These are phyloP conservation scores for Ophion obscuratus DNA, from an alignment of 2,888 invertebrate genomes.

Conservation along the genomic window DNA sequence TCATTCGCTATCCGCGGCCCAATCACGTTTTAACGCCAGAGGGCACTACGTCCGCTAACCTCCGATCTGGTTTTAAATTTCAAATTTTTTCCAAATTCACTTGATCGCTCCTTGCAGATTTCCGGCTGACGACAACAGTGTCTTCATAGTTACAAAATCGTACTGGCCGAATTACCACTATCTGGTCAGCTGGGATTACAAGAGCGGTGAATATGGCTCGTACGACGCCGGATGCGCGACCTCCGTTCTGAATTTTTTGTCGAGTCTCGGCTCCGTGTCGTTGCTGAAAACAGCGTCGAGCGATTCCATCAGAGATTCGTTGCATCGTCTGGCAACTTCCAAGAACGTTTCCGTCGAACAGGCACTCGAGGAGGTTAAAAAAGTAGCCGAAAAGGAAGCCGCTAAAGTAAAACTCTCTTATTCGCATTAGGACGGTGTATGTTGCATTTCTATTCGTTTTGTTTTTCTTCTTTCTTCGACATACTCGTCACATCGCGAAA, in stretches of 20 bases:
- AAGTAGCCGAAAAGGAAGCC: slow-evolving; percentile 71
- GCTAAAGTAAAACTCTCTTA: slow-evolving; percentile 71
- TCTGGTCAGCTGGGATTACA: slow-evolving; percentile 91
- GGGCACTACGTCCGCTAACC: not conserved
- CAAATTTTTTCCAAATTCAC: not conserved
- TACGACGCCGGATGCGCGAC: slow-evolving; percentile 89
- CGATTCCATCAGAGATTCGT: slow-evolving; percentile 87
- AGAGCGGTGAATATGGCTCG: slow-evolving; percentile 92
- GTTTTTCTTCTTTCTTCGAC: not conserved
- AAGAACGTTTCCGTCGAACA: slow-evolving; percentile 76
- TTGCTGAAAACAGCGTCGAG: slow-evolving; percentile 88
- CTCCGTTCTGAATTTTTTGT: slow-evolving; percentile 89
- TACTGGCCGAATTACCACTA: slow-evolving; percentile 94
- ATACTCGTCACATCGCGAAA: slow-evolving; percentile 10
- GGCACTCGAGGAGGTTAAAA: slow-evolving; percentile 75
- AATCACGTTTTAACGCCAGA: no score
- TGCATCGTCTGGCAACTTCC: slow-evolving; percentile 85
- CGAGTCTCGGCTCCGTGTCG: slow-evolving; percentile 88
- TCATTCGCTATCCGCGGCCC: not conserved
- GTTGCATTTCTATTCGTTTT: not conserved
- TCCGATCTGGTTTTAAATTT: not conserved
- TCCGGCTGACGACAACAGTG: slow-evolving; percentile 89
- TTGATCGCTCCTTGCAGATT: slow-evolving; percentile 84
- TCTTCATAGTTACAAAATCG: slow-evolving; percentile 90
- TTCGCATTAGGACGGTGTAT: slow-evolving; percentile 66